A percentile compares a stretch with the other conserved stretches of the same genome.
Conservation (phyloP, 35 echinoderm and acorn worm genomes). For the Stichopus chloronotus region DNA sequence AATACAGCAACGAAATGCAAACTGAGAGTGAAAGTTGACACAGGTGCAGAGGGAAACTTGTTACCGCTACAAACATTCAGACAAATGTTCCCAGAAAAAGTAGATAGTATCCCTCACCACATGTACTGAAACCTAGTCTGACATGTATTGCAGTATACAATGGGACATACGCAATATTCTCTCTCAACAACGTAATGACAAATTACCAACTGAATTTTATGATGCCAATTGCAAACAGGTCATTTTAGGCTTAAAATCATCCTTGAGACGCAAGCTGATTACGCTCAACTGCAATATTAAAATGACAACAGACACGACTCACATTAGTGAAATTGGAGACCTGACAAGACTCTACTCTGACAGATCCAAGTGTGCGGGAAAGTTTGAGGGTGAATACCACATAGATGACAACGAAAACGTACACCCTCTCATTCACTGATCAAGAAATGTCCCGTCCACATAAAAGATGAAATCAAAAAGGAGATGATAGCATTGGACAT, state of each 20-base stretch:
- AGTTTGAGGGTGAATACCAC: conserved; percentile 58
- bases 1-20: neutral
- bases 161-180: neutral
- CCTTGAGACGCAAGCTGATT: neutral
- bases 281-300: conserved; percentile 29
- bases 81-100: conserved; percentile 14
- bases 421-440: conserved; percentile 54
- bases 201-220: conserved; percentile 44
- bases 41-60: conserved; percentile 40
- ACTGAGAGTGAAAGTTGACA: conserved; percentile 34
- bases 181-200: neutral
- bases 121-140: neutral
- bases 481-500: neutral
- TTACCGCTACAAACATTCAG: neutral
- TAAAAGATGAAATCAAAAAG: neutral
- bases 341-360: conserved; percentile 55
- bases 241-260: conserved; percentile 55
- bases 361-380: conserved; percentile 55
- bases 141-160: neutral
- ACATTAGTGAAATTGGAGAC: neutral
- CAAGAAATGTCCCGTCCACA: conserved; percentile 49
- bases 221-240: conserved; percentile 52
- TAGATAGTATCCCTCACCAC: neutral
- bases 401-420: neutral
- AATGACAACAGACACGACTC: neutral